A percentile compares a stretch with the other conserved stretches of the same genome.
phyloP scores from a whole-genome alignment of 2,113 vertebrate genomes.

The Hystrix brachyura region DNA sequence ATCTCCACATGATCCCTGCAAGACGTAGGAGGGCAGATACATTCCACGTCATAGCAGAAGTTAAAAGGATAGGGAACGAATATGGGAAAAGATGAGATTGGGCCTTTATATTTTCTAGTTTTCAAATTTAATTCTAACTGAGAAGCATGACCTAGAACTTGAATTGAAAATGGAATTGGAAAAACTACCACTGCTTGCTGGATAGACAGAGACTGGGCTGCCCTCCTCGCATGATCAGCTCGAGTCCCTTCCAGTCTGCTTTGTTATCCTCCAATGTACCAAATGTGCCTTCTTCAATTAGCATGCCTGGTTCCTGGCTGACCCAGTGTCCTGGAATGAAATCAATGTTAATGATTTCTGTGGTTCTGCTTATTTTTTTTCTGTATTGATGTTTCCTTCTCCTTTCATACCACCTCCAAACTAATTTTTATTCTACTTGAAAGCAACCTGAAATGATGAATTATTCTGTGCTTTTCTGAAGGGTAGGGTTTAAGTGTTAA shows the following conservation, averaged over 20 bases:
- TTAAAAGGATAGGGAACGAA: not conserved
- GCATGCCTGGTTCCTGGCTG: constrained; percentile 69
- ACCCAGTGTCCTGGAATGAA: constrained; percentile 75
- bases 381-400: constrained; percentile 83
- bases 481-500: constrained; percentile 82
- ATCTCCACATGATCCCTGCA: not conserved
- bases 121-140: constrained; percentile 52
- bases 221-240: constrained; percentile 56
- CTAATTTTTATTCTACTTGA: constrained; percentile 84
- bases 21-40: not conserved
- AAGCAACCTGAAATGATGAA: constrained; percentile 80
- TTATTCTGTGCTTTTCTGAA: constrained; percentile 85
- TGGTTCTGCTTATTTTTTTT: constrained; percentile 64
- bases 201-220: constrained; percentile 41
- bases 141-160: constrained; percentile 43
- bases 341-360: constrained; percentile 84
- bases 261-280: not conserved
- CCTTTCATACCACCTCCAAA: constrained; percentile 55
- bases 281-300: constrained; percentile 61
- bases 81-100: not conserved
- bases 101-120: not conserved
- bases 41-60: not conserved
- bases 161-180: constrained; percentile 42
- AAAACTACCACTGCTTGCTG: constrained; percentile 25
- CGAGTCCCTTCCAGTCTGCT: constrained; percentile 63